phyloP scores from a whole-genome alignment of 2,113 vertebrate species.

The Argyrosomus japonicus region DNA sequence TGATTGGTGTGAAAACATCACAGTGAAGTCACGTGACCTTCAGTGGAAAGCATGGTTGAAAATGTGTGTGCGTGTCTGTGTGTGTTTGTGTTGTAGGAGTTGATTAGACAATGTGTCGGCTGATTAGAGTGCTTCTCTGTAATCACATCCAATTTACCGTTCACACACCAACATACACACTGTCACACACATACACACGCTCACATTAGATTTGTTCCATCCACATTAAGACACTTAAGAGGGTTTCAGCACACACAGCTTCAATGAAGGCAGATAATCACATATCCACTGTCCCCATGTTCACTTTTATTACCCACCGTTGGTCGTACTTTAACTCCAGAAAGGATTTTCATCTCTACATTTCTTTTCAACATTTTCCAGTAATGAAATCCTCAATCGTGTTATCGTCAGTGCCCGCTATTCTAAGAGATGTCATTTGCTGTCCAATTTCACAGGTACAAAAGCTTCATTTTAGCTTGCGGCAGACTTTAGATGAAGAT shows the following conservation, averaged over 20 bases:
- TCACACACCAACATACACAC: constrained; percentile 10
- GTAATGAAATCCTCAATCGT: neutral
- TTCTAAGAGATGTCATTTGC: neutral
- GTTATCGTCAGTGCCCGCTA: neutral
- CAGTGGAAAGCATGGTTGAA: neutral
- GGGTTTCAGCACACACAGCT: neutral
- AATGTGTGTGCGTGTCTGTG: constrained; percentile 4
- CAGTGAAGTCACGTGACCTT: constrained; percentile 17
- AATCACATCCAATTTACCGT: constrained; percentile 39
- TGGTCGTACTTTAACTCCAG: neutral
- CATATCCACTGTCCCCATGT: neutral
- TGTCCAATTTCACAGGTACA: neutral
- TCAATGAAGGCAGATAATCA: neutral
- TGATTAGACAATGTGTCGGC: constrained; percentile 48
- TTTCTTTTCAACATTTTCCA: neutral
- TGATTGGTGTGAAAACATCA: neutral
- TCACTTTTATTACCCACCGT: neutral
- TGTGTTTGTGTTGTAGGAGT: constrained; percentile 3
- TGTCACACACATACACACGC: constrained; percentile 9
- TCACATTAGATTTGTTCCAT: constrained; percentile 22
- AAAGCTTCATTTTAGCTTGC: neutral
- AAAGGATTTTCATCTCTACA: neutral
- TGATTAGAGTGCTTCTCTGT: constrained; percentile 37
- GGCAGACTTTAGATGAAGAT: neutral
- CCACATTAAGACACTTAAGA: neutral